These are phyloP conservation scores for Cynopterus sphinx DNA, from an alignment of 2,797 vertebrate genomes.

Conservation along the genomic window DNA sequence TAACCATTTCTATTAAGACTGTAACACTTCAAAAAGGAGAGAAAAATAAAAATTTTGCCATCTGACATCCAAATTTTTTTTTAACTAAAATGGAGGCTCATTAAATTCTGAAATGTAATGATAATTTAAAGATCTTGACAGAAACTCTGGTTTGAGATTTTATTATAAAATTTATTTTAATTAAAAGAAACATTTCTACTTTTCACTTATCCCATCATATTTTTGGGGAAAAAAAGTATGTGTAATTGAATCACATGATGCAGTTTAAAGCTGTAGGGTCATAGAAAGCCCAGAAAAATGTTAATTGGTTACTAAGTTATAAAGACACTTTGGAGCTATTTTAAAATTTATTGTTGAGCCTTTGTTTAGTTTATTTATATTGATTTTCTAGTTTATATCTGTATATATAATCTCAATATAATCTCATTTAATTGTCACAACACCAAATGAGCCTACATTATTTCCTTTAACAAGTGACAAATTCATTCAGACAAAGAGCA, in stretches of 20 bases:
- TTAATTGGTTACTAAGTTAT: conserved; percentile 11
- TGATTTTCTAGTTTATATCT: background rate
- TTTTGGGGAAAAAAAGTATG: background rate
- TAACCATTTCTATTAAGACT: conserved; percentile 38
- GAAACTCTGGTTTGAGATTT: conserved; percentile 52
- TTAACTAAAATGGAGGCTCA: background rate
- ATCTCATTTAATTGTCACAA: background rate
- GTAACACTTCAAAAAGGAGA: conserved; percentile 31
- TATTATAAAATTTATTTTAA: conserved; percentile 47
- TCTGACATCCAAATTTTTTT: conserved; percentile 33
- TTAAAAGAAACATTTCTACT: background rate
- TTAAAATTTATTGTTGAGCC: background rate
- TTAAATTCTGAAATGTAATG: conserved; percentile 58
- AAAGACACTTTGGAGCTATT: background rate
- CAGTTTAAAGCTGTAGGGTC: background rate
- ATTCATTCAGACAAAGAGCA: background rate
- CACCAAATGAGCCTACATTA: background rate
- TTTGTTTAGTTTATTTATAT: conserved; percentile 28
- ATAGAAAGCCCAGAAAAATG: background rate
- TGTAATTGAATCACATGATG: background rate
- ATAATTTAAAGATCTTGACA: background rate
- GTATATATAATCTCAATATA: background rate
- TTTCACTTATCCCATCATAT: background rate
- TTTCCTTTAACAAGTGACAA: background rate
- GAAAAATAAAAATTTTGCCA: conserved; percentile 40